These are phyloP conservation scores for Drosophila helvetica DNA, from an alignment of 2,888 invertebrate species.

Conservation along the genomic window DNA sequence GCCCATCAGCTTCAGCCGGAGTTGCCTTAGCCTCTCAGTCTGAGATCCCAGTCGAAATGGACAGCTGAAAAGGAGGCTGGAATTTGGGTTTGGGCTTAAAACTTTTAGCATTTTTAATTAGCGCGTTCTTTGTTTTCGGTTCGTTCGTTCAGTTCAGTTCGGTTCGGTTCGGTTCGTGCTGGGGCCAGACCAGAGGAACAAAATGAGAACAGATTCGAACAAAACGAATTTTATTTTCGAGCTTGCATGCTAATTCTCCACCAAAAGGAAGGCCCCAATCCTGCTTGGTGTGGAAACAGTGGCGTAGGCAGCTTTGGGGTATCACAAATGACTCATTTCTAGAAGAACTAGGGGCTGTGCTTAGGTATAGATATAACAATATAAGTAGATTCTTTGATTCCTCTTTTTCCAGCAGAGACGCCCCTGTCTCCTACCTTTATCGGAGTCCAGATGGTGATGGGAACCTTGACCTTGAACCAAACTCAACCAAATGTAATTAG, in stretches of 20 bases:
- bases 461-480: conserved; percentile 21
- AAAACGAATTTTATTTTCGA: conserved; percentile 44
- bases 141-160: conserved; percentile 76
- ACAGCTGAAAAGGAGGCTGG: conserved; percentile 80
- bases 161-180: conserved; percentile 2
- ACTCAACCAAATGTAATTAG: conserved; percentile 9
- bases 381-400: too few species aligned
- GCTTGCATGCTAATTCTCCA: conserved; percentile 55
- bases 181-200: conserved; percentile 18
- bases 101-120: conserved; percentile 83
- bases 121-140: conserved; percentile 83
- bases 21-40: conserved; percentile 21
- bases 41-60: conserved; percentile 52
- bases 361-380: too few species aligned
- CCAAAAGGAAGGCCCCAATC: conserved; percentile 8
- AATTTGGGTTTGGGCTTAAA: conserved; percentile 71
- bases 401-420: neutral
- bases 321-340: conserved; percentile 2
- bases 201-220: conserved; percentile 53
- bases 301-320: conserved; percentile 8
- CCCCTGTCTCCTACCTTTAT: conserved; percentile 9
- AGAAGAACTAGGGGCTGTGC: neutral
- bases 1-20: conserved; percentile 20
- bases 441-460: conserved; percentile 14
- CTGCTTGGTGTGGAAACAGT: conserved; percentile 26